Evolutionary conservation across 2,113 vertebrate genomes (phyloP).

Genomic region (Haemorhous mexicanus): DNA sequence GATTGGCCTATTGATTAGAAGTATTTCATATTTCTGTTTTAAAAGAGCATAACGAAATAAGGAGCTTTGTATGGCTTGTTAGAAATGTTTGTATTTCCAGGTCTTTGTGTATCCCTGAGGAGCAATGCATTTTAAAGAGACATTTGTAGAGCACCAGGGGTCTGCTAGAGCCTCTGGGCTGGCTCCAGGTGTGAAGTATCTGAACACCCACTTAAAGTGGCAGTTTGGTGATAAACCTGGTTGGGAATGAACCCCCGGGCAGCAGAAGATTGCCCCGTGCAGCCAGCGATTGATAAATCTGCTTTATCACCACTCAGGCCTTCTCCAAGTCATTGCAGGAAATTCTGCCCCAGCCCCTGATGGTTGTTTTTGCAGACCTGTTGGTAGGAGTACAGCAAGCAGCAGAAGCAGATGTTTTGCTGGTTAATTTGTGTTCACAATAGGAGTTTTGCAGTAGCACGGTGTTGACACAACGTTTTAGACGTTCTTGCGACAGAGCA

Average conservation of each 20-base stretch:
- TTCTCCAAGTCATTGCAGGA: background rate
- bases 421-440: background rate
- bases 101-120: background rate
- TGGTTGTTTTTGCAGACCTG: background rate
- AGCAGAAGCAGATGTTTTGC: background rate
- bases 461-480: rapidly evolving
- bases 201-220: background rate
- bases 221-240: conserved; percentile 39
- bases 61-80: background rate
- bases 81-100: background rate
- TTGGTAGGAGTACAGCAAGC: background rate
- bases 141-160: background rate
- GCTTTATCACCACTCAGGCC: background rate
- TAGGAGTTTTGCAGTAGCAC: background rate
- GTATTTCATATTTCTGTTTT: background rate
- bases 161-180: background rate
- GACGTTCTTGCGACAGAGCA: background rate
- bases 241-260: background rate
- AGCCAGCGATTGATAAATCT: background rate
- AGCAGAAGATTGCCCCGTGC: background rate
- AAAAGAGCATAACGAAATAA: background rate
- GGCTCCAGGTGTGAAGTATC: conserved; percentile 43
- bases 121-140: background rate
- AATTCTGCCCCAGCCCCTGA: background rate
- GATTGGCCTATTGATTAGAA: background rate